A percentile compares a stretch with the other conserved stretches of the same genome.
Evolutionary conservation across 2,797 vertebrate genomes (phyloP).

Genomic region (Lacerta bilineata): DNA sequence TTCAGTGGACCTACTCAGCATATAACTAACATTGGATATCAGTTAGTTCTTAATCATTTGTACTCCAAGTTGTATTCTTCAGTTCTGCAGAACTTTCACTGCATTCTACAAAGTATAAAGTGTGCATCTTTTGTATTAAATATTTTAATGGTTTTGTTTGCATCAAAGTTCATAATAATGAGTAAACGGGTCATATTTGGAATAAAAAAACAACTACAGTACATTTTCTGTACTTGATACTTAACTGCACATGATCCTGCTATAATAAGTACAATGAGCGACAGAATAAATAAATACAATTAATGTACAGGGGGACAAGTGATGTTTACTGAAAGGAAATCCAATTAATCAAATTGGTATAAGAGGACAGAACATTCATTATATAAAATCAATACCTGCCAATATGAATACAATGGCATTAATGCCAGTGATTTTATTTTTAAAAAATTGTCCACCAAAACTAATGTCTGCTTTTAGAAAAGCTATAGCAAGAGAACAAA

Average conservation of each 20-base stretch:
- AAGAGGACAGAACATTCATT: not conserved
- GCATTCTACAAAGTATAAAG: not conserved
- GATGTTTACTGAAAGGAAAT: not conserved
- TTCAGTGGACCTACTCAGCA: too few species aligned
- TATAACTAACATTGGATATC: too few species aligned
- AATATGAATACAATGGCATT: not conserved
- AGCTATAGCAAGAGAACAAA: not conserved
- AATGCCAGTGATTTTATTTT: not conserved
- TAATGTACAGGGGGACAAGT: not conserved
- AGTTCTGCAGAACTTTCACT: not conserved
- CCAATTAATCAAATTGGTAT: not conserved
- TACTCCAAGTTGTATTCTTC: not conserved
- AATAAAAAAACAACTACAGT: not conserved
- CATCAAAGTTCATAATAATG: not conserved
- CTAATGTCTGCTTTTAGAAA: not conserved
- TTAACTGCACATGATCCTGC: not conserved
- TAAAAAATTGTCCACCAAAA: not conserved
- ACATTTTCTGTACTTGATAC: not conserved
- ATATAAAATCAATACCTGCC: not conserved
- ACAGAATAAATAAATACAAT: too few species aligned
- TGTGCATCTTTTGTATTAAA: not conserved
- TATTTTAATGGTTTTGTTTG: not conserved
- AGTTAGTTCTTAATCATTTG: slow-evolving; percentile 15
- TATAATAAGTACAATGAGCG: not conserved
- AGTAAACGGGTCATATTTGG: not conserved